Base-by-base conservation (phyloP, 2,113 vertebrate genomes). In the Ginglymostoma cirratum region DNA sequence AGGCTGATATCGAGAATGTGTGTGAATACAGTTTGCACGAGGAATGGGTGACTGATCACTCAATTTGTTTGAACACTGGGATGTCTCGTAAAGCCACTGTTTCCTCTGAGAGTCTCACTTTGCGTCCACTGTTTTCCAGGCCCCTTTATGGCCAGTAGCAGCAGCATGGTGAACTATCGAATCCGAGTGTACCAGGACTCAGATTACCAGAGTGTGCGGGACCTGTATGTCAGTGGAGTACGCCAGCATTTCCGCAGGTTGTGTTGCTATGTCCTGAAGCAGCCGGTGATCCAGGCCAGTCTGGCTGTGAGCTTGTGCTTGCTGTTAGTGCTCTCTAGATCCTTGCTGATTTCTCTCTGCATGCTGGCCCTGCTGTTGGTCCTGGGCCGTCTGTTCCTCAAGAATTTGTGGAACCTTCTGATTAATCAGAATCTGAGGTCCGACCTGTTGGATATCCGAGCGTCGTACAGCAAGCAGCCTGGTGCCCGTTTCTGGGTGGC, bases 401-500 rank as follows among this genome's bases (percentile, higher is more conserved):
- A 96, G 14, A 61, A 96, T 42, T 96, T 96, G 27, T 97, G 97
- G 96, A 76, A 96, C 17, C 0, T 95, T 42, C 97, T 97, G 52
- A 97, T 98, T 4, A 96, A 96, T 2, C 97, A 96, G 45, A 97
- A 97, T 87, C 96, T 98, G 23, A 96, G 72, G 0, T 96, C 96
- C 7, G 97, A 98, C 96, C 97, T 98, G 83, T 78, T 89, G 87
- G 97, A 98, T 96, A 97, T 98, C 70, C 27, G 61, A 0, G 92
- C 96, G 0, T 96, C 96, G 6, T 98, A 97, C 96, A 96, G 97
- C 83, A 42, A 96, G 0, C 8, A 52, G 21, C 86, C 85, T 24
- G 96, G 96, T 0, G 97, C 96, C 5, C 93, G 96, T 0, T 98
- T 98, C 95, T 98, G 97, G 97, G 97, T 98, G 83, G 97, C 96